These are phyloP conservation scores for Hyphantria cunea DNA, from an alignment of 1,140 invertebrate genomes.

Conservation along the genomic window DNA sequence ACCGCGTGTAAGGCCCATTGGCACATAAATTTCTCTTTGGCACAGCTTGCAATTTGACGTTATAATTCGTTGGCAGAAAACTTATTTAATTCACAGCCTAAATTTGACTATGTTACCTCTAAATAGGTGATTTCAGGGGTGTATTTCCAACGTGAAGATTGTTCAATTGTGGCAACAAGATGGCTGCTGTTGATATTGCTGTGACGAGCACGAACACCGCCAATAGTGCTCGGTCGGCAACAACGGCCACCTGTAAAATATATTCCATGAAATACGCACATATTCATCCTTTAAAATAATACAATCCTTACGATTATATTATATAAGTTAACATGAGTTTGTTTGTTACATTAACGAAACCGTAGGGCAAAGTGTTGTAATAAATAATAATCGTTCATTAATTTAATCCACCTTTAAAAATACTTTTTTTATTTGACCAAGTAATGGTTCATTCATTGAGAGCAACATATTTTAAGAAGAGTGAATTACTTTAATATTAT, in stretches of 20 bases:
- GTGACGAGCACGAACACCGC: constrained; percentile 77
- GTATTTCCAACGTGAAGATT: constrained; percentile 74
- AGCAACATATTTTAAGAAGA: no score
- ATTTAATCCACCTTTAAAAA: no score
- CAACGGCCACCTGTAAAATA: constrained; percentile 69
- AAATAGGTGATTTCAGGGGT: constrained; percentile 68
- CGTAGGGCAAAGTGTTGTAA: no score
- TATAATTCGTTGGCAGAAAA: constrained; percentile 27
- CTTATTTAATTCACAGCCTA: constrained; percentile 7
- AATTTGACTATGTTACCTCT: constrained; percentile 26
- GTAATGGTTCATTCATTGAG: no score
- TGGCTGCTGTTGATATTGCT: constrained; percentile 72
- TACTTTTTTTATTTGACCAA: no score
- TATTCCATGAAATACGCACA: not conserved
- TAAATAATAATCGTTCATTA: no score
- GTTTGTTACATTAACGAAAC: no score
- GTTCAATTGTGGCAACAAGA: constrained; percentile 71
- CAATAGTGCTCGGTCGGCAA: constrained; percentile 75
- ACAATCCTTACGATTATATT: no score
- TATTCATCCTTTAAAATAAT: not conserved
- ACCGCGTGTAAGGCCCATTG: not conserved
- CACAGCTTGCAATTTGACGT: constrained; percentile 15
- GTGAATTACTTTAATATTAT: no score
- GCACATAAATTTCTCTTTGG: constrained; percentile 13
- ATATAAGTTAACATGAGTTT: no score